Conservation (phyloP, 1,140 invertebrate species). For the Conus betulinus region DNA sequence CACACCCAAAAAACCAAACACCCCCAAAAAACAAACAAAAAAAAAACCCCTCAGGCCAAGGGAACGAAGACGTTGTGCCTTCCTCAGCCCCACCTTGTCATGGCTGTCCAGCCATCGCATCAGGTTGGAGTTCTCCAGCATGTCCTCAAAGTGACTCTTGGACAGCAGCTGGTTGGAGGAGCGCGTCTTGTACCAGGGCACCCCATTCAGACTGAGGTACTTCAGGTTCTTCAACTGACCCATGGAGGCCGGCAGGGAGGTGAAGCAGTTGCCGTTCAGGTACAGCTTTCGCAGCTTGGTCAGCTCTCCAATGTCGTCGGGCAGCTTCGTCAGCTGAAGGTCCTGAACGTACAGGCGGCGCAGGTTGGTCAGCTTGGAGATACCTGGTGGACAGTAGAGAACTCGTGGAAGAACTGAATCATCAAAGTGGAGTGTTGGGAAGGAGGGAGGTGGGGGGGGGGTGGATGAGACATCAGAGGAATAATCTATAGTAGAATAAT, state of each 20-base stretch:
- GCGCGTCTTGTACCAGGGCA: slow-evolving; percentile 49
- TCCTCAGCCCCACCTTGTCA: slow-evolving; percentile 41
- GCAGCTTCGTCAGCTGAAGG: slow-evolving; percentile 54
- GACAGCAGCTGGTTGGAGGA: slow-evolving; percentile 55
- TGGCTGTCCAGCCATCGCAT: slow-evolving; percentile 53
- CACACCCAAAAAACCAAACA: neutral
- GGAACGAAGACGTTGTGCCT: no score
- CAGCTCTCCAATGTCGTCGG: slow-evolving; percentile 63
- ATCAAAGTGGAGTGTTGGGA: no score
- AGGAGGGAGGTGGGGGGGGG: no score
- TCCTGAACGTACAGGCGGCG: slow-evolving; percentile 52
- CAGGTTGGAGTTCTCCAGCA: slow-evolving; percentile 47
- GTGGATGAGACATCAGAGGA: no score
- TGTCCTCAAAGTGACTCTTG: slow-evolving; percentile 56
- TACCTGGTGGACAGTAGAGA: neutral
- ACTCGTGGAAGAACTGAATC: no score
- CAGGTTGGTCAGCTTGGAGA: slow-evolving; percentile 54
- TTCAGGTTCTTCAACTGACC: slow-evolving; percentile 57
- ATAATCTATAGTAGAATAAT: no score
- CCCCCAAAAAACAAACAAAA: neutral
- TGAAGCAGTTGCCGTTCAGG: slow-evolving; percentile 63
- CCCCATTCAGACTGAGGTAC: slow-evolving; percentile 62
- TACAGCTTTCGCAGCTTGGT: slow-evolving; percentile 50
- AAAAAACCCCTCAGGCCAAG: neutral
- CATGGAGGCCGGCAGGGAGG: slow-evolving; percentile 59